These are phyloP conservation scores for Oreocharis arfaki DNA, from an alignment of 2,113 vertebrate species.

Conservation along the genomic window DNA sequence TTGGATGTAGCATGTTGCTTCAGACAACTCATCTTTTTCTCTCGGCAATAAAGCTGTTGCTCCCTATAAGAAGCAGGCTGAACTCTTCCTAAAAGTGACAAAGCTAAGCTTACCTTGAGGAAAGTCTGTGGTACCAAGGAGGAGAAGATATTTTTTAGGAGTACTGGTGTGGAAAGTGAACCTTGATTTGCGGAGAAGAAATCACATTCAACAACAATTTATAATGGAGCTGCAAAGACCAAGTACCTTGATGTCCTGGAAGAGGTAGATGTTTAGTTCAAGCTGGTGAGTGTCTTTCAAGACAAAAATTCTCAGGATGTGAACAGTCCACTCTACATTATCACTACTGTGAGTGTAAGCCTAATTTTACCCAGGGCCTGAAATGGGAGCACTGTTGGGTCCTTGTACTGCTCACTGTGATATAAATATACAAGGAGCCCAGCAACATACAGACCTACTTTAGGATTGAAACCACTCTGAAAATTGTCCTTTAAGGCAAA, in stretches of 20 bases:
- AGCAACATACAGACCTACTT: neutral
- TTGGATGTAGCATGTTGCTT: neutral
- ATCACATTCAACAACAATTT: neutral
- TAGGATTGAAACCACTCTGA: constrained; percentile 14
- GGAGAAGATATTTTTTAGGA: neutral
- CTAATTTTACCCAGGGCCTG: neutral
- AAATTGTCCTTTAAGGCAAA: constrained; percentile 60
- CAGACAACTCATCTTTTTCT: neutral
- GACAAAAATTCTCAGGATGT: neutral
- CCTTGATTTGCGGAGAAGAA: neutral
- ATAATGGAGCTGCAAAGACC: neutral
- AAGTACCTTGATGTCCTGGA: neutral
- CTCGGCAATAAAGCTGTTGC: neutral
- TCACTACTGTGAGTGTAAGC: neutral
- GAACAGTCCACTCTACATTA: neutral
- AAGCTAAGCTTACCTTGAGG: neutral
- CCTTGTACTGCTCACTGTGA: neutral
- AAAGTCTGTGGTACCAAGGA: neutral
- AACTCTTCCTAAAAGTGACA: neutral
- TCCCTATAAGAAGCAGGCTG: neutral
- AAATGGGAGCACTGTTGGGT: neutral
- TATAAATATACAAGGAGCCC: neutral
- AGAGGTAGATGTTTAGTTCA: neutral
- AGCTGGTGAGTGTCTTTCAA: neutral
- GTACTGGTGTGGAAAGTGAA: neutral